Evolutionary conservation across 1,140 invertebrate genomes (phyloP), one percentile per base, ranked within the genome.

Genomic region (Drosophila nikananu): DNA sequence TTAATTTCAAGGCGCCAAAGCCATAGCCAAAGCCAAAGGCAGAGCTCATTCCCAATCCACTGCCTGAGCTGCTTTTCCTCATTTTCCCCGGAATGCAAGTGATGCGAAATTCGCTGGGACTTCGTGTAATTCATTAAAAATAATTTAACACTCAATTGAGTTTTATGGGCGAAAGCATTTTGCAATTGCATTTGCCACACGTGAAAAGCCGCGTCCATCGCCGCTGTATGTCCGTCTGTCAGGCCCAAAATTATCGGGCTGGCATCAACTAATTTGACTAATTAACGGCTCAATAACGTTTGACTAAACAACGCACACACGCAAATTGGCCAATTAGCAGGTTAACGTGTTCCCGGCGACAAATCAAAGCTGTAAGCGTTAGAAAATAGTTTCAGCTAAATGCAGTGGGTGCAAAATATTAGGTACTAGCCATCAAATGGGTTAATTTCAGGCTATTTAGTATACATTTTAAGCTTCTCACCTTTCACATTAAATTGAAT

Each of bases 1-100:
- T 87, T 86, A 86, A 86, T 87, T 86, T 86, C 80, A 87, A 77
- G 83, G 77, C 83, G 30, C 67, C 35, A 35, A 35, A 37, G 32
- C 37, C 30, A 12, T 19, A 30, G 46, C 21, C 46, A 48, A 1
- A 30, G 30, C 10, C 10, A 32, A 32, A 32, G 32, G 10, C 32
- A 32, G 32, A 12, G 32, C 9, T 10, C 32, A 32, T 4, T 0
- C 10, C 32, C 10, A 35, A 13, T 4, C 32, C 32, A 49, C 12
- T n/a, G 12, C 1, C 5, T 25, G 21, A 3, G 48, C 27, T 21
- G 21, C 35, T 27, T 46, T n/a, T 25, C 8, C 10, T 13, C 48
- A 32, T 25, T 55, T 55, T 71, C 10, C 15, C 7, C 6, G 27
- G 21, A 52, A 35, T 68, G 49, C 49, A 68, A 12, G 49, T 49